A percentile compares a stretch with the other conserved stretches of the same genome.
phyloP scores from a whole-genome alignment of 2,797 vertebrate genomes.

The Mareca penelope region DNA sequence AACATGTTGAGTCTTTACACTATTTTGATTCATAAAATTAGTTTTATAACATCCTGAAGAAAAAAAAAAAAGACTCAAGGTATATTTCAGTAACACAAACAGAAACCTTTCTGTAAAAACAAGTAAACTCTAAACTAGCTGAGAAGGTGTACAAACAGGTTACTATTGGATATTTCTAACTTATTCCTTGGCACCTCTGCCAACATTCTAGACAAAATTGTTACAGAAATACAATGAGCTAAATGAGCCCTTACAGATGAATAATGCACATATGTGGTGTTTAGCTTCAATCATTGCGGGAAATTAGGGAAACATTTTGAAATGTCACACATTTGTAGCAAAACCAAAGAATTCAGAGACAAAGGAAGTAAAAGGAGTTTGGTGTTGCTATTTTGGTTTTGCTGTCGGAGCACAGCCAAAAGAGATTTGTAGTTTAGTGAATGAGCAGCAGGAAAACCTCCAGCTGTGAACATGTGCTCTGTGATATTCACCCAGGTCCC shows the following conservation, averaged over 20 bases:
- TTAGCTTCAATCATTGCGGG: background rate
- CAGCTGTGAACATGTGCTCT: conserved; percentile 1
- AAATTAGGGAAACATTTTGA: background rate
- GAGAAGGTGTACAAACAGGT: conserved; percentile 12
- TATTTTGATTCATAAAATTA: background rate
- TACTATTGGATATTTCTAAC: background rate
- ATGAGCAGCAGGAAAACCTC: background rate
- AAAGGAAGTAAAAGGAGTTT: background rate
- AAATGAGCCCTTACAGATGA: background rate
- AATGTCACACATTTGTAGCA: background rate
- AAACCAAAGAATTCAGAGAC: rapidly evolving
- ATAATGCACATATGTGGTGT: background rate
- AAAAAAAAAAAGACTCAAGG: background rate
- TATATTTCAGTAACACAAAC: background rate
- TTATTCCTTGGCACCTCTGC: background rate
- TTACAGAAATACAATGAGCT: background rate
- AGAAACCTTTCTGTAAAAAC: background rate
- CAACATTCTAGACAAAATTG: background rate
- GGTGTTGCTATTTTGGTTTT: background rate
- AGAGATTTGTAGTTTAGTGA: background rate
- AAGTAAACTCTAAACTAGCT: background rate
- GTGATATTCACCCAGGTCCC: background rate
- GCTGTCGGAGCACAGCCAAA: background rate
- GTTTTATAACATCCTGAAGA: background rate
- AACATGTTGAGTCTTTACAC: background rate